Conservation (phyloP, 2,888 invertebrate species). For the Ditula angustiorana region DNA sequence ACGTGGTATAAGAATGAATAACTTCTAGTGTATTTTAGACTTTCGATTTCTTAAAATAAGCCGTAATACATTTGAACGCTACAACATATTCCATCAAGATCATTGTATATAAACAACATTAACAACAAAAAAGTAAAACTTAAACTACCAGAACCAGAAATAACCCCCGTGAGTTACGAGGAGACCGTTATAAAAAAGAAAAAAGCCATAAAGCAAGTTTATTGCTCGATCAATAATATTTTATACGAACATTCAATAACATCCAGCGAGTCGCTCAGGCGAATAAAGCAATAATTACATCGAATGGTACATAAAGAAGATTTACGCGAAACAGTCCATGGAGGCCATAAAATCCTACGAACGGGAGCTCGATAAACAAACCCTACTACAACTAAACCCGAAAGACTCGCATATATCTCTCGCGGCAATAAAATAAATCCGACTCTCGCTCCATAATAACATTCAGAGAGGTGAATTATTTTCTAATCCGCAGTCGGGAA, state of each 20-base stretch:
- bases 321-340: slow-evolving; percentile 66
- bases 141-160: slow-evolving; percentile 45
- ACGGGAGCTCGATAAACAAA: slow-evolving; percentile 78
- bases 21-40: too few relatives aligned
- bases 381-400: slow-evolving; percentile 75
- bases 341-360: slow-evolving; percentile 73
- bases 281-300: slow-evolving; percentile 81
- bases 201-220: slow-evolving; percentile 75
- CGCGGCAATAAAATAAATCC: slow-evolving; percentile 82
- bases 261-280: slow-evolving; percentile 73
- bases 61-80: too few relatives aligned
- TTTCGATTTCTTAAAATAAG: too few relatives aligned
- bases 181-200: slow-evolving; percentile 60
- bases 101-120: not conserved
- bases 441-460: slow-evolving; percentile 80
- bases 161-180: slow-evolving; percentile 56
- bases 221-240: slow-evolving; percentile 80
- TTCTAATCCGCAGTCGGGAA: slow-evolving; percentile 81
- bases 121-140: not conserved
- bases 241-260: slow-evolving; percentile 82
- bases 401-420: slow-evolving; percentile 79
- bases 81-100: not conserved
- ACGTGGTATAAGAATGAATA: too few relatives aligned
- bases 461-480: slow-evolving; percentile 83
- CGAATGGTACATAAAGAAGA: slow-evolving; percentile 74